Percentiles rank a stretch among this genome's conserved stretches.
phyloP scores from a whole-genome alignment of 2,113 vertebrate genomes.

The Polypterus senegalus region DNA sequence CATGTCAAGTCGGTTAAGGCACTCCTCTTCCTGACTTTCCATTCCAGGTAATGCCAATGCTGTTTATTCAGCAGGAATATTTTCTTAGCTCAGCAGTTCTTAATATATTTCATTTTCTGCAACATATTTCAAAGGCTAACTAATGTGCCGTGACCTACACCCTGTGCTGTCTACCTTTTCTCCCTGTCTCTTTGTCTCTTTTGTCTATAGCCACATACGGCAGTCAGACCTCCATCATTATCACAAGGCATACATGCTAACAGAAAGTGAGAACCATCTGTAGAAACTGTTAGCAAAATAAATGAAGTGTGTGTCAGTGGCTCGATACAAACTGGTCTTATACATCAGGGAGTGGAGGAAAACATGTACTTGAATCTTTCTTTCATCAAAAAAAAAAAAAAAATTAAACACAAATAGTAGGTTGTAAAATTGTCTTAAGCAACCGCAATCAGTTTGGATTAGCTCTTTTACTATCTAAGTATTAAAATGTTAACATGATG shows the following conservation, averaged over 20 bases:
- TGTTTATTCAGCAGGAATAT: not conserved
- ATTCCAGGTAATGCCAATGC: not conserved
- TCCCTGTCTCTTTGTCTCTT: too few relatives aligned
- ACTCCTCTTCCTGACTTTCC: too few relatives aligned
- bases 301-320: too few relatives aligned
- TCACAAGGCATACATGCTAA: too few relatives aligned
- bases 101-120: not conserved
- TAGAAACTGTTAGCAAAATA: too few relatives aligned
- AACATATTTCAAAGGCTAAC: constrained; percentile 3
- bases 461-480: constrained; percentile 21
- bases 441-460: constrained; percentile 23
- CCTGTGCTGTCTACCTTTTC: not conserved
- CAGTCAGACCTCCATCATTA: too few relatives aligned
- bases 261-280: too few relatives aligned
- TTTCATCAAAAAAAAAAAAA: constrained; percentile 12
- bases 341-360: constrained; percentile 13
- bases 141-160: not conserved
- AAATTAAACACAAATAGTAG: constrained; percentile 10
- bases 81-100: not conserved
- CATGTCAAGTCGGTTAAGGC: too few relatives aligned
- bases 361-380: constrained; percentile 20
- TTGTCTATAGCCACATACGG: too few relatives aligned
- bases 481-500: constrained; percentile 43
- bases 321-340: not conserved
- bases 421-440: too few relatives aligned